Evolutionary conservation across 92 coral and sea anemone species (phyloP).

Genomic region (Chrysogorgia sp.): DNA sequence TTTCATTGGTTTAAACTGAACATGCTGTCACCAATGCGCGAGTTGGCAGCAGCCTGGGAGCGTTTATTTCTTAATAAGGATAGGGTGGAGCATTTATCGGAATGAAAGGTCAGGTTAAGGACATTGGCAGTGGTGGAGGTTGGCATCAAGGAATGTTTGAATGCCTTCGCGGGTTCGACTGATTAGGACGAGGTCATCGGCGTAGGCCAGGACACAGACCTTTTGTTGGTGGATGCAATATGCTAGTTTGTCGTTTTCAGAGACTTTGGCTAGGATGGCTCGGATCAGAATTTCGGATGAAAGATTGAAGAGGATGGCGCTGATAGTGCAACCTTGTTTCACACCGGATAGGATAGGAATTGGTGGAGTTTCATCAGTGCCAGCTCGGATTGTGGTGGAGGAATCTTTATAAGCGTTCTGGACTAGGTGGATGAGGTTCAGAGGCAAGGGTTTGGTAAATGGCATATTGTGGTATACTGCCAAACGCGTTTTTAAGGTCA

Average conservation of each 20-base stretch:
- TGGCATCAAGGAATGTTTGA: not conserved
- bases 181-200: slow-evolving; percentile 13
- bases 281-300: not conserved
- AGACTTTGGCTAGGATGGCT: not conserved
- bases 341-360: slow-evolving; percentile 17
- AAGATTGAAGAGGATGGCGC: slow-evolving; percentile 3
- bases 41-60: not conserved
- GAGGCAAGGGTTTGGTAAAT: not conserved
- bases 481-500: slow-evolving; percentile 28
- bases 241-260: not conserved
- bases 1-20: not conserved
- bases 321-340: slow-evolving; percentile 36
- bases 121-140: not conserved
- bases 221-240: not conserved
- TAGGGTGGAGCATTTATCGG: not conserved
- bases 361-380: not conserved
- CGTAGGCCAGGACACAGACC: not conserved
- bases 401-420: slow-evolving; percentile 14
- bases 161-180: not conserved
- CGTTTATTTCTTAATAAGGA: not conserved
- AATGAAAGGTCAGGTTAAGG: not conserved
- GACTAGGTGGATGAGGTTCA: not conserved
- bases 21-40: not conserved
- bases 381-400: not conserved
- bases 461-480: slow-evolving; percentile 23